Conservation (phyloP, 2,113 vertebrate genomes). For the Garra rufa region DNA sequence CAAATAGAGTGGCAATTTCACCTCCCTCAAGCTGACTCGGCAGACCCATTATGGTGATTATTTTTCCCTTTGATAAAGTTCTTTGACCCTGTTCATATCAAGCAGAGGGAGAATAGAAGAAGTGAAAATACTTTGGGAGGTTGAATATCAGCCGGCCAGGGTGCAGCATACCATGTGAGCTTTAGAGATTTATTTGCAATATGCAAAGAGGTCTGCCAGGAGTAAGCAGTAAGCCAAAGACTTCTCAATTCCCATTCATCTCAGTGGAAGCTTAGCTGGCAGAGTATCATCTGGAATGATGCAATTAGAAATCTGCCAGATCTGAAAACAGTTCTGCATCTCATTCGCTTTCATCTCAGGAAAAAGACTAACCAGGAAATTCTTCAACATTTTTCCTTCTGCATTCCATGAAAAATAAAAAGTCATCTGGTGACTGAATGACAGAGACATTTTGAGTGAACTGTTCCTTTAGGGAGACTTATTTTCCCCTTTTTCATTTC, state of each 20-base stretch:
- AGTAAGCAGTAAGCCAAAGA: neutral
- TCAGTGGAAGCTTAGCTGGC: neutral
- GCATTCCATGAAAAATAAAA: neutral
- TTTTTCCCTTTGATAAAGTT: neutral
- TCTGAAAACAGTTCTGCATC: neutral
- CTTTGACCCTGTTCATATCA: neutral
- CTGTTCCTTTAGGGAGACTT: neutral
- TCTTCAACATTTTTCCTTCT: neutral
- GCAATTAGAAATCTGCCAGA: neutral
- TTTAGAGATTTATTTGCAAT: slow-evolving; percentile 12
- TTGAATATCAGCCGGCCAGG: neutral
- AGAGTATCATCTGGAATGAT: neutral
- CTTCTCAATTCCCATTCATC: neutral
- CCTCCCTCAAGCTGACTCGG: slow-evolving; percentile 33
- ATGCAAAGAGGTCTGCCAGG: neutral
- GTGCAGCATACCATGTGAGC: slow-evolving; percentile 13
- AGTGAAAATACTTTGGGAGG: neutral
- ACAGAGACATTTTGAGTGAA: neutral
- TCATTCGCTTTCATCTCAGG: neutral
- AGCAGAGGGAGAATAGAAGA: neutral
- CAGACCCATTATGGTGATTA: neutral
- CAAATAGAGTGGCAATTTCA: neutral
- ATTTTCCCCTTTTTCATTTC: neutral
- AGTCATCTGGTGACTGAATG: neutral
- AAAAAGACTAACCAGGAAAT: neutral